These are phyloP conservation scores for Drosophila truncata DNA, from an alignment of 1,140 invertebrate genomes.

Conservation along the genomic window DNA sequence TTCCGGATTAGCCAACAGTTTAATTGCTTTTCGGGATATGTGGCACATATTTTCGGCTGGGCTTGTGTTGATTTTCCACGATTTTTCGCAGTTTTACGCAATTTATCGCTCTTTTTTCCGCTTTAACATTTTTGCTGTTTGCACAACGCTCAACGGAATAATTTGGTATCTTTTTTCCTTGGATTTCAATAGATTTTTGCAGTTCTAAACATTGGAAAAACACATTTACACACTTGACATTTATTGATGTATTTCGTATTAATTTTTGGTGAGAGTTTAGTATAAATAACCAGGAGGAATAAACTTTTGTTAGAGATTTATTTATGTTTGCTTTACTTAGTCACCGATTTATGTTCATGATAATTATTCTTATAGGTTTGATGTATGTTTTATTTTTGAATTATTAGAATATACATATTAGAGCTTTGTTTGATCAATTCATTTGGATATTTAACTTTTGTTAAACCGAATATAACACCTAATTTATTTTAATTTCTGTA, in stretches of 20 bases:
- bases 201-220: not conserved
- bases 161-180: not conserved
- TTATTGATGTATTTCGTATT: not conserved
- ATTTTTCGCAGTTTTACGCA: slow-evolving; percentile 19
- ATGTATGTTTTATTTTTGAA: not conserved
- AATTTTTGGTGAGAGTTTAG: not conserved
- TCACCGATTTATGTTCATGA: not conserved
- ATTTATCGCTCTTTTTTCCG: slow-evolving; percentile 44
- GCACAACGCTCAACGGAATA: not conserved
- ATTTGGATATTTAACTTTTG: not conserved
- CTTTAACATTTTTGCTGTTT: slow-evolving; percentile 41
- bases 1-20: slow-evolving; percentile 29
- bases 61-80: slow-evolving; percentile 1
- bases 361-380: not conserved
- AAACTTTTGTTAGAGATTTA: not conserved
- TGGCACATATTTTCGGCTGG: slow-evolving; percentile 32
- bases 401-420: not conserved
- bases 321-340: not conserved
- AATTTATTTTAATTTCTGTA: not conserved
- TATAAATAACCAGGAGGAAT: not conserved
- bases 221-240: not conserved
- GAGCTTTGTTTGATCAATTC: not conserved
- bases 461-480: not conserved
- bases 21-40: slow-evolving; percentile 43
- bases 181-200: not conserved